phyloP scores from a whole-genome alignment of 2,797 vertebrate species.

The Capromys pilorides region DNA sequence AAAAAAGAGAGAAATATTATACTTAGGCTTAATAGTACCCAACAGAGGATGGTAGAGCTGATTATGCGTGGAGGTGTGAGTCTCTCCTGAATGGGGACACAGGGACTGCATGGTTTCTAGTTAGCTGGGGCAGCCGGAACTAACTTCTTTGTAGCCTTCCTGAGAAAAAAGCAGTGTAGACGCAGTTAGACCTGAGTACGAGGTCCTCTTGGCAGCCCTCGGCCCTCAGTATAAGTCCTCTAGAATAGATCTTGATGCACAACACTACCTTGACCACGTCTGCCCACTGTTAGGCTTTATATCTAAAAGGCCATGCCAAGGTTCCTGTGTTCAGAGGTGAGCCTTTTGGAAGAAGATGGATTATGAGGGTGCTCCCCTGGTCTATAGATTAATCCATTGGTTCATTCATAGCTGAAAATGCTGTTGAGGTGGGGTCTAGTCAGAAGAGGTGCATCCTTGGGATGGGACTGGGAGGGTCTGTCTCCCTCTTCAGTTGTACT shows the following conservation, averaged over 20 bases:
- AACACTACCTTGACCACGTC: neutral
- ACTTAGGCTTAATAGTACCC: neutral
- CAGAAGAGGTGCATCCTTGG: neutral
- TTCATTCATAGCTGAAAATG: neutral
- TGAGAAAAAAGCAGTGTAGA: neutral
- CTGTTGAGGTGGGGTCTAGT: neutral
- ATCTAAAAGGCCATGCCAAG: neutral
- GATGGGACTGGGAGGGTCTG: neutral
- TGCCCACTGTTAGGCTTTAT: neutral
- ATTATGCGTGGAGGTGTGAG: neutral
- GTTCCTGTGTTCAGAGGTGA: neutral
- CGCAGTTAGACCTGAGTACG: neutral
- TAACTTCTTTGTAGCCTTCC: neutral
- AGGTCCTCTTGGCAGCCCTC: neutral
- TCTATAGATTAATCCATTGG: neutral
- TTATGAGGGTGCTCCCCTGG: neutral
- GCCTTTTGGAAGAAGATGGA: neutral
- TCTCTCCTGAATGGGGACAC: neutral
- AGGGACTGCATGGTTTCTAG: neutral
- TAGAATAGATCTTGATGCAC: neutral
- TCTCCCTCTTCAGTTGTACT: neutral
- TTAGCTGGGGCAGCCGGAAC: neutral
- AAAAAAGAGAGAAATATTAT: neutral
- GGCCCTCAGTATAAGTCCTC: neutral
- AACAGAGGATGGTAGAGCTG: neutral